Evolutionary conservation across 2,113 vertebrate species (phyloP).

Genomic region (Dromaius novaehollandiae): DNA sequence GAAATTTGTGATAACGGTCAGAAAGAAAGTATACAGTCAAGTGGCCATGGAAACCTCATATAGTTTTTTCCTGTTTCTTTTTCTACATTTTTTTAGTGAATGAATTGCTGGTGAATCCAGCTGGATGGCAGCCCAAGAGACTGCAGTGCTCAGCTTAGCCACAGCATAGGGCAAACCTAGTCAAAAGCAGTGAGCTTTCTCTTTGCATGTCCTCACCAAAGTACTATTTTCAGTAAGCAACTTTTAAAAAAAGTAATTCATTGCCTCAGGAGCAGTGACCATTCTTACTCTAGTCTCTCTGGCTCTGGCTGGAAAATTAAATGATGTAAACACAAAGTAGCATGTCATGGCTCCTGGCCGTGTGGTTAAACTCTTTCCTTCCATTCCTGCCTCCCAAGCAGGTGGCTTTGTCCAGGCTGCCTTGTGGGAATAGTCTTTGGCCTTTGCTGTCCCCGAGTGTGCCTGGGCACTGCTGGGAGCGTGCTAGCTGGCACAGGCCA

Average conservation of each 20-base stretch:
- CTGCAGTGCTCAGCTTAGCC: slow-evolving; percentile 8
- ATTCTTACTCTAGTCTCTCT: not conserved
- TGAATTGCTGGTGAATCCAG: slow-evolving; percentile 25
- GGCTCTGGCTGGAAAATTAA: not conserved
- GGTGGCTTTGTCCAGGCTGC: not conserved
- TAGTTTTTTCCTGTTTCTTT: slow-evolving; percentile 65
- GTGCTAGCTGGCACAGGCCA: not conserved
- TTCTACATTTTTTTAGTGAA: slow-evolving; percentile 46
- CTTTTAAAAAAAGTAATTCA: not conserved
- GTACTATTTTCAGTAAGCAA: not conserved
- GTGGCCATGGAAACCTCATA: slow-evolving; percentile 69
- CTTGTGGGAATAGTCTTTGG: not conserved
- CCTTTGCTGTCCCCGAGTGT: not conserved
- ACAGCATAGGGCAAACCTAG: not conserved
- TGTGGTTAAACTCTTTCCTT: not conserved
- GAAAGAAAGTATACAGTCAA: slow-evolving; percentile 58
- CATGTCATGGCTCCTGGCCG: not conserved
- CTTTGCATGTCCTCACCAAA: not conserved
- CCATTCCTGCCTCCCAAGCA: not conserved
- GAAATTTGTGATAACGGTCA: slow-evolving; percentile 58
- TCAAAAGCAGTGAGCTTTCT: not conserved
- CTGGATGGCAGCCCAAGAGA: slow-evolving; percentile 33
- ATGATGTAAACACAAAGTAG: not conserved
- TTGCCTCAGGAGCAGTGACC: not conserved
- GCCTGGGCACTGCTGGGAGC: not conserved